Base-by-base conservation (phyloP, 2,888 invertebrate species). In the Aleiodes leptofemur region DNA sequence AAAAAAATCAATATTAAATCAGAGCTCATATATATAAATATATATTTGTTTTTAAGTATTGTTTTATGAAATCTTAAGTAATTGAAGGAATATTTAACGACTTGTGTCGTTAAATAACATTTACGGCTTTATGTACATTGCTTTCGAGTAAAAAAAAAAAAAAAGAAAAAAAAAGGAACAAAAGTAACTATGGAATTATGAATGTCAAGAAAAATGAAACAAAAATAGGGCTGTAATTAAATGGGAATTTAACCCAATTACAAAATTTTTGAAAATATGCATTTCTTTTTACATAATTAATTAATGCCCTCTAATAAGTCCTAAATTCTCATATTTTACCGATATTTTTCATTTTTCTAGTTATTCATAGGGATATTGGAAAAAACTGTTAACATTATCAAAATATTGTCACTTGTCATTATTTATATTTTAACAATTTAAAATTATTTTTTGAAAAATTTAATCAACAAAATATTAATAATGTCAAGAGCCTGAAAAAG, bases 81-180 rank as follows among this genome's bases (percentile, higher is more conserved):
- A 14, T 7, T 14, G 38, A 14, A 31, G 38, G 69, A 50, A 64
- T 70, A 34, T 73, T 53, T 76, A 68, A 77, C 70, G 75, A 78
- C 73, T 6, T 64, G 71, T 76, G 79, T 78, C 78, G 69, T 77
- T 74, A 76, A 75, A 23, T 23, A 23, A 76, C 76, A 72, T 69
- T 66, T 69, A 66, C 68, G 78, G 74, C 78, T 81, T 82, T 81
- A 83, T 84, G 84, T 84, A 86, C 83, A 85, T 85, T 34, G 83
- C 83, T 84, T 85, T 82, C 79, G 82, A 86, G 85, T 79, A 78
- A 77, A 78, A 34, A 34, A 34, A 23, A 23, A 23, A 72, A 79
- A 23, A 23, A 23, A 78, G 3, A 34, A 34, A 23, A 23, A 23
- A 72, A 79, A 23, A 23, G 2, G 34, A 34, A 34, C 4, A 34